Evolutionary conservation across 2,888 invertebrate species (phyloP).

Genomic region (Eulithis prunata): DNA sequence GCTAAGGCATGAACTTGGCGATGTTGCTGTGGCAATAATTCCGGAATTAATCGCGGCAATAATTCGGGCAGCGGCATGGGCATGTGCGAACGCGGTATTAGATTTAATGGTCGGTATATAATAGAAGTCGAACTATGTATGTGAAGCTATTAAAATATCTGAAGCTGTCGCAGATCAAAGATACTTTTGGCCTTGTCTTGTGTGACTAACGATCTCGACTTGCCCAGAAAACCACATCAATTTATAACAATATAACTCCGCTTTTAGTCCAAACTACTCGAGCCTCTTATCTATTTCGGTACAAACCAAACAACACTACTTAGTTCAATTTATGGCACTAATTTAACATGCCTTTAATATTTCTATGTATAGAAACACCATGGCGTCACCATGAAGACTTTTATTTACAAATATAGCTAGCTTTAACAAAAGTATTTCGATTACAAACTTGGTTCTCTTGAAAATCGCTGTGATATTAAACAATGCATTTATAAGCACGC

Average conservation of each 20-base stretch:
- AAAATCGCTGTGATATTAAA: neutral
- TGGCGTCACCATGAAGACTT: neutral
- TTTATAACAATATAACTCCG: neutral
- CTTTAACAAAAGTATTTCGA: too few species aligned
- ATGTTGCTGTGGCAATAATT: too few species aligned
- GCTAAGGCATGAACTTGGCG: too few species aligned
- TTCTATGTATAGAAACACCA: conserved; percentile 7
- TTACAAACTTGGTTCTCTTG: too few species aligned
- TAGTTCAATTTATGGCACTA: conserved; percentile 1
- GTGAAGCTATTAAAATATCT: too few species aligned
- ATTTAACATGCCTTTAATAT: conserved; percentile 2
- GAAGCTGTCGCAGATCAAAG: too few species aligned
- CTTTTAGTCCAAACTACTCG: neutral
- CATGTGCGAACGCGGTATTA: too few species aligned
- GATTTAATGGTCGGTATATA: too few species aligned
- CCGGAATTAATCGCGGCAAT: too few species aligned
- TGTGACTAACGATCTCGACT: neutral
- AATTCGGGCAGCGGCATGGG: too few species aligned
- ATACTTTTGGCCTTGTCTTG: neutral
- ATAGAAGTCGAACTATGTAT: too few species aligned
- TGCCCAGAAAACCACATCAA: neutral
- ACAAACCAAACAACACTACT: conserved; percentile 1
- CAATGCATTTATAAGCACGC: conserved; percentile 12
- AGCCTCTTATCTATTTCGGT: conserved; percentile 6
- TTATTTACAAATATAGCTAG: too few species aligned